These are phyloP conservation scores for Sinonovacula constricta DNA, from an alignment of 1,140 invertebrate genomes.

Conservation along the genomic window DNA sequence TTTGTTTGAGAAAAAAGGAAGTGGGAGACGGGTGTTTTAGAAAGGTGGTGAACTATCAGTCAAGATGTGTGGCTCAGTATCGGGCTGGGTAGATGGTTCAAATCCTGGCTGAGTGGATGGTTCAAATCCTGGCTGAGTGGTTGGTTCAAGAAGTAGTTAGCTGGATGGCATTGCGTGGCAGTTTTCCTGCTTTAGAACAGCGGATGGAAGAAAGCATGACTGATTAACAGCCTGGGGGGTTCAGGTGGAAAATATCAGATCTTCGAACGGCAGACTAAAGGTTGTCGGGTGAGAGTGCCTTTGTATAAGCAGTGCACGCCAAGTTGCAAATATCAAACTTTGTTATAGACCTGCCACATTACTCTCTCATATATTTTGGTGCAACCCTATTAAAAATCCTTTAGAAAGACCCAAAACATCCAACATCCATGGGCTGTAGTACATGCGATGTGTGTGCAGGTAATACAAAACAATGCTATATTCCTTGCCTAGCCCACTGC, in stretches of 20 bases:
- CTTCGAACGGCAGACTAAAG: too few relatives aligned
- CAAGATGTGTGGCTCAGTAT: too few relatives aligned
- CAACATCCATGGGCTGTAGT: conserved; percentile 3
- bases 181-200: background rate
- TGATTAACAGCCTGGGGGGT: too few relatives aligned
- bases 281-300: conserved; percentile 1
- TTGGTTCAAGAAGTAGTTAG: background rate
- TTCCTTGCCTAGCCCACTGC: conserved; percentile 9
- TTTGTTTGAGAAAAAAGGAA: too few relatives aligned
- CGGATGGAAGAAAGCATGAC: background rate
- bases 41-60: too few relatives aligned
- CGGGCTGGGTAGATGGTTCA: too few relatives aligned
- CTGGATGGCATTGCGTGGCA: background rate
- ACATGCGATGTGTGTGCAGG: background rate
- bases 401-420: conserved; percentile 8
- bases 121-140: background rate
- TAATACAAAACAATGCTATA: background rate
- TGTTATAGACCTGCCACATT: background rate
- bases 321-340: background rate
- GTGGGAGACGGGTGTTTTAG: too few relatives aligned
- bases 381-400: background rate
- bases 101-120: too few relatives aligned
- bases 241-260: background rate
- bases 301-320: background rate
- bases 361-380: background rate